These are phyloP conservation scores for Acrocera orbiculus DNA, from an alignment of 2,888 invertebrate species.

Conservation along the genomic window DNA sequence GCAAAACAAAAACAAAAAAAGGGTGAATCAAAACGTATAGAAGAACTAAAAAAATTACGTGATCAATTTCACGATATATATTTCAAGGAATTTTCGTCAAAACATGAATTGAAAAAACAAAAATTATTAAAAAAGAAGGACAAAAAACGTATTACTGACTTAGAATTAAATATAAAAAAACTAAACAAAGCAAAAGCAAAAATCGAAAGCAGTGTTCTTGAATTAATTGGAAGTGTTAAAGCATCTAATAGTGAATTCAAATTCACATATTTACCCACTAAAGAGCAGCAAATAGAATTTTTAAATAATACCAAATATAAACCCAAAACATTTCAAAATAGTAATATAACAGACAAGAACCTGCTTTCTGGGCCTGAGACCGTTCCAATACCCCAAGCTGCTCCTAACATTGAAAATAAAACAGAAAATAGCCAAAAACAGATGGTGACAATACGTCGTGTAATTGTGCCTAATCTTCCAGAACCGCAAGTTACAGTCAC, in stretches of 20 bases:
- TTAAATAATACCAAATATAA: conserved; percentile 2
- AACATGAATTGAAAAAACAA: conserved; percentile 22
- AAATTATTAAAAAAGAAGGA: conserved; percentile 21
- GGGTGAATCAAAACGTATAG: conserved; percentile 27
- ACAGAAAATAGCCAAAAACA: conserved; percentile 18
- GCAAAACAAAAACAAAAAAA: conserved; percentile 30
- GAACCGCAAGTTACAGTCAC: conserved; percentile 63
- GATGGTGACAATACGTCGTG: conserved; percentile 55
- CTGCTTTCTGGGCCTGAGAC: too few relatives aligned
- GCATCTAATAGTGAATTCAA: conserved; percentile 26
- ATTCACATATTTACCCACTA: conserved; percentile 29
- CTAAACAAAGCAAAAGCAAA: conserved; percentile 27
- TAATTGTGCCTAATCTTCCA: conserved; percentile 43
- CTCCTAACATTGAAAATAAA: neutral
- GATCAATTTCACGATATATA: conserved; percentile 28
- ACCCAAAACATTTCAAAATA: neutral
- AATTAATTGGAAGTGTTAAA: conserved; percentile 27
- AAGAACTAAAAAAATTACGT: conserved; percentile 25
- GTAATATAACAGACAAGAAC: too few relatives aligned
- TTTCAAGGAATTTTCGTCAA: conserved; percentile 27
- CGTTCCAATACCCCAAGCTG: too few relatives aligned
- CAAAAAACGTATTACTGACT: conserved; percentile 26
- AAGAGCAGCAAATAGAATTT: conserved; percentile 25
- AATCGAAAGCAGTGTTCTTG: conserved; percentile 26
- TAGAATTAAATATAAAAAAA: conserved; percentile 27